These are phyloP conservation scores for Gorsachius goisagi DNA, from an alignment of 2,113 vertebrate species.

Conservation along the genomic window DNA sequence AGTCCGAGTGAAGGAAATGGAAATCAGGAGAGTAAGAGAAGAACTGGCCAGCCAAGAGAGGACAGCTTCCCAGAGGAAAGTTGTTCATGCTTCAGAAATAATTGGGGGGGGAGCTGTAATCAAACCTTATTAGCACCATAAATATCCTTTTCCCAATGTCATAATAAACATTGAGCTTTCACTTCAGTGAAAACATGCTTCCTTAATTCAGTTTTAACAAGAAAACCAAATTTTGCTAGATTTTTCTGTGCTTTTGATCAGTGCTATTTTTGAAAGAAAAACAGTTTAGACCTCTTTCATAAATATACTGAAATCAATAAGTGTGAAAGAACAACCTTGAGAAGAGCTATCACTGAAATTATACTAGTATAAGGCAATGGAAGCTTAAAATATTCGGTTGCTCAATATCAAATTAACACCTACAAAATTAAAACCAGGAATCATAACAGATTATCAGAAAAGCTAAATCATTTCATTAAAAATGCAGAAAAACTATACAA, in stretches of 20 bases:
- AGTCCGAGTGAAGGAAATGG: background rate
- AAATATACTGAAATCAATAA: background rate
- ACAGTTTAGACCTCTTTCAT: background rate
- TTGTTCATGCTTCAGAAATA: background rate
- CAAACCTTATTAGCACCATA: background rate
- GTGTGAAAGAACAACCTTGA: background rate
- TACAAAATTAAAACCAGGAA: background rate
- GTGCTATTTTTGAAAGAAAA: background rate
- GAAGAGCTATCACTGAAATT: background rate
- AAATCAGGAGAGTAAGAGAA: background rate
- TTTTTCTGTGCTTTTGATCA: background rate
- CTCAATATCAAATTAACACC: background rate
- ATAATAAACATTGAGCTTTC: background rate
- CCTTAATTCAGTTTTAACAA: background rate
- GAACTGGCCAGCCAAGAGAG: background rate
- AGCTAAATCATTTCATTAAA: background rate
- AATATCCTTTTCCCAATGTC: background rate
- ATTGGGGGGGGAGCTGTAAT: background rate
- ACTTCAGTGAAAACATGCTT: background rate
- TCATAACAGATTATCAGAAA: background rate
- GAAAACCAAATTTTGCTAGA: background rate
- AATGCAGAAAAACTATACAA: background rate
- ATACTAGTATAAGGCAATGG: background rate
- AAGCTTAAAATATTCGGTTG: background rate
- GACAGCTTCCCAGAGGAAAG: background rate